Percentiles rank a stretch among this genome's conserved stretches.
Evolutionary conservation across 2,888 invertebrate species (phyloP).

Genomic region (Oscheius sp.): DNA sequence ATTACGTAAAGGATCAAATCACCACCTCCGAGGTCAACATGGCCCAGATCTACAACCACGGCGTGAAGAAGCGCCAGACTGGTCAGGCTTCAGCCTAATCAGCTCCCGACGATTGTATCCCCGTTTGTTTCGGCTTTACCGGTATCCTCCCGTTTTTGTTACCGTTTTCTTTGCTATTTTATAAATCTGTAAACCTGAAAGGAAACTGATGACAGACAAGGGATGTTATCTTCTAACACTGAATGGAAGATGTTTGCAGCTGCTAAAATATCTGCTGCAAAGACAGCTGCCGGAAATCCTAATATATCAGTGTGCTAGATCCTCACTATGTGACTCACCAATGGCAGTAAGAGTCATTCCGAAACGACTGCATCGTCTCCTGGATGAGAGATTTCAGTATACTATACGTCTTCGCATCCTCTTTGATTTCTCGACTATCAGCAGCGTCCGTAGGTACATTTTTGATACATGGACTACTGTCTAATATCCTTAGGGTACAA

Average conservation of each 20-base stretch:
- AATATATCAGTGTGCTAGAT: neutral
- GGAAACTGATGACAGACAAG: neutral
- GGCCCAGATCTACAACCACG: conserved; percentile 98
- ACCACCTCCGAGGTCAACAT: conserved; percentile 94
- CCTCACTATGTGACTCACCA: neutral
- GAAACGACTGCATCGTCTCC: no score
- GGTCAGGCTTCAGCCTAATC: conserved; percentile 9
- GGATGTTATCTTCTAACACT: neutral
- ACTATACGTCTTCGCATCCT: no score
- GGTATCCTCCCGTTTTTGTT: conserved; percentile 24
- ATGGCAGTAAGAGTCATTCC: neutral
- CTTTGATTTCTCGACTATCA: no score
- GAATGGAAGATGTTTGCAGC: no score
- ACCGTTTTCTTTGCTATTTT: conserved; percentile 17
- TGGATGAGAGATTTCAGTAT: no score
- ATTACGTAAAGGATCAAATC: conserved; percentile 94
- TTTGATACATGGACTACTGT: no score
- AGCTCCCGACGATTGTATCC: neutral
- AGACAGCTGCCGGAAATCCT: no score
- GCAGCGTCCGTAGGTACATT: no score
- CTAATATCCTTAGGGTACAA: no score
- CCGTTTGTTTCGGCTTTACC: conserved; percentile 29
- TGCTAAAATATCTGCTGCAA: no score
- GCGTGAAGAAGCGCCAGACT: conserved; percentile 81
- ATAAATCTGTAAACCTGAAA: neutral